These are phyloP conservation scores for Alviniconcha marisindica DNA, from an alignment of 1,140 invertebrate genomes.

Conservation along the genomic window DNA sequence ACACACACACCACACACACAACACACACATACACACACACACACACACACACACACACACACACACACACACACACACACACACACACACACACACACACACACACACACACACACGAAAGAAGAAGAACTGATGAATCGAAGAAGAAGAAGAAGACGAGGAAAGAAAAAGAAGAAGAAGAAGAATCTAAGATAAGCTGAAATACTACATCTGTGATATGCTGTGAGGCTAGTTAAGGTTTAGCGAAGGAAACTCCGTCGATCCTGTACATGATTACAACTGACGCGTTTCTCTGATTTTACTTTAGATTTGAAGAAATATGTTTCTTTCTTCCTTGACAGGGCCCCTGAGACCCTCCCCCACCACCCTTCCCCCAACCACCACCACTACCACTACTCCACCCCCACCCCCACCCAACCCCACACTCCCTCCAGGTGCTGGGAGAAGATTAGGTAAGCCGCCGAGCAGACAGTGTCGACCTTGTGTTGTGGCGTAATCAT, in stretches of 20 bases:
- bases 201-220: too few species aligned
- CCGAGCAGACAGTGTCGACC: not conserved
- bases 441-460: not conserved
- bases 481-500: constrained; percentile 1
- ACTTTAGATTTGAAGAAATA: too few species aligned
- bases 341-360: too few species aligned
- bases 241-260: too few species aligned
- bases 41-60: not conserved
- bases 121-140: too few species aligned
- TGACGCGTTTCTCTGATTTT: too few species aligned
- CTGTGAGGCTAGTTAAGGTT: too few species aligned
- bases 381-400: not conserved
- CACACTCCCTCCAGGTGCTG: not conserved
- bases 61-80: not conserved
- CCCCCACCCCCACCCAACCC: not conserved
- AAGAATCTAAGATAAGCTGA: too few species aligned
- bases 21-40: not conserved
- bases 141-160: too few species aligned
- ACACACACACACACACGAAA: not conserved
- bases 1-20: constrained; percentile 9
- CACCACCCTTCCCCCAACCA: not conserved
- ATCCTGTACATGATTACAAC: too few species aligned
- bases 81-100: not conserved
- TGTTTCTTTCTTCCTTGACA: too few species aligned
- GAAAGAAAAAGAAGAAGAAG: too few species aligned